phyloP scores from a whole-genome alignment of 2,113 vertebrate species.

The Platysteira castanea region DNA sequence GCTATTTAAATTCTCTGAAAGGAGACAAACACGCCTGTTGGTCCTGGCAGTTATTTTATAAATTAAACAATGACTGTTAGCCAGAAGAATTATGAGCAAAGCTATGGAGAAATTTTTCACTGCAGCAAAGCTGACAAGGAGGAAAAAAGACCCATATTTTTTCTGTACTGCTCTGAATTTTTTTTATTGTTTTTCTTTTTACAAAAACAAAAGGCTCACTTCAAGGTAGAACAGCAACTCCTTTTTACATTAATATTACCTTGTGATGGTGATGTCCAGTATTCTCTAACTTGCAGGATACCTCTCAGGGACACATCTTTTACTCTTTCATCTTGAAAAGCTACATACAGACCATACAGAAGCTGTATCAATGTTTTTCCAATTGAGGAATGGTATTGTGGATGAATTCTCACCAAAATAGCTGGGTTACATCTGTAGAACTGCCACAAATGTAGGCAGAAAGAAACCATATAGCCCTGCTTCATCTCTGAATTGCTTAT shows the following conservation, averaged over 20 bases:
- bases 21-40: neutral
- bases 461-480: fast-evolving
- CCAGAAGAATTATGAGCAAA: neutral
- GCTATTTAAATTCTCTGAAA: neutral
- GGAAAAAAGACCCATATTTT: neutral
- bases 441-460: neutral
- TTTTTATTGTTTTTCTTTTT: neutral
- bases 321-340: neutral
- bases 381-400: neutral
- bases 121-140: neutral
- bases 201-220: neutral
- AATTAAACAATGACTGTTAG: neutral
- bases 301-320: neutral
- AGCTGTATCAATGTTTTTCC: neutral
- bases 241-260: neutral
- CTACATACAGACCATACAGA: neutral
- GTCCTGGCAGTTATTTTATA: neutral
- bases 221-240: neutral
- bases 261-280: neutral
- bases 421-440: neutral
- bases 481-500: neutral
- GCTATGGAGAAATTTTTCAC: neutral
- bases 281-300: neutral
- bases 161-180: neutral
- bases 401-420: neutral